Evolutionary conservation across 1,140 invertebrate species (phyloP), one percentile per base, ranked within the genome.

Genomic region (Lethrus apterus): DNA sequence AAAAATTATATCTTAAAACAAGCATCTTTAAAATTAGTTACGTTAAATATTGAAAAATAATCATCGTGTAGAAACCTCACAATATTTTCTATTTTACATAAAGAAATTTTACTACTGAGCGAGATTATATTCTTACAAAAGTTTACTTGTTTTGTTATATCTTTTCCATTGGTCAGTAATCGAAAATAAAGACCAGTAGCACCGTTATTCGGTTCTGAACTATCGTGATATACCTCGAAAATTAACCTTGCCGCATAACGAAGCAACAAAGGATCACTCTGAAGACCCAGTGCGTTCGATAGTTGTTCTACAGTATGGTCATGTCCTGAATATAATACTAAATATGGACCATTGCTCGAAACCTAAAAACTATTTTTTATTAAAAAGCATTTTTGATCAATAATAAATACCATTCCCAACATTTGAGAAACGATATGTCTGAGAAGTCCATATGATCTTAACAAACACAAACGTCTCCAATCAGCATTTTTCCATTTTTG

Each of bases 321-420:
- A 60, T 96, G 93, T 0, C 89, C 91, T 0, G 90, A 93, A 63
- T 92, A 96, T 0, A 94, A 51, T 4, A 91, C 80, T 44, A 94
- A 76, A 58, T 84, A 84, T 0, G 85, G 85, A 54, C 81, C 82
- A 48, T 74, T 79, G 44, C 83, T 83, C 0, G 82, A 87, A 42
- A 65, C 51, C 58, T 60, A 30, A 32, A 2, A 32, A 19, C 14
- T 41, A 5, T 8, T 13, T 26, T 24, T n/a, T 26, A 4, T 10
- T 10, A 24, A 41, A 11, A 41, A 8, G 38, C 26, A 4, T 13
- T 4, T 23, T 42, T 26, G 3, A 30, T 29, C 13, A 19, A 42
- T 46, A 48, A 41, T 14, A 41, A 43, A 36, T 47, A 85, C 81
- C 66, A 85, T 84, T 51, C 77, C 73, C 1, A 89, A 72, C 75